A percentile compares a stretch with the other conserved stretches of the same genome.
Conservation (phyloP, 2,888 invertebrate species). For the Rambutsinella grinnellia region DNA sequence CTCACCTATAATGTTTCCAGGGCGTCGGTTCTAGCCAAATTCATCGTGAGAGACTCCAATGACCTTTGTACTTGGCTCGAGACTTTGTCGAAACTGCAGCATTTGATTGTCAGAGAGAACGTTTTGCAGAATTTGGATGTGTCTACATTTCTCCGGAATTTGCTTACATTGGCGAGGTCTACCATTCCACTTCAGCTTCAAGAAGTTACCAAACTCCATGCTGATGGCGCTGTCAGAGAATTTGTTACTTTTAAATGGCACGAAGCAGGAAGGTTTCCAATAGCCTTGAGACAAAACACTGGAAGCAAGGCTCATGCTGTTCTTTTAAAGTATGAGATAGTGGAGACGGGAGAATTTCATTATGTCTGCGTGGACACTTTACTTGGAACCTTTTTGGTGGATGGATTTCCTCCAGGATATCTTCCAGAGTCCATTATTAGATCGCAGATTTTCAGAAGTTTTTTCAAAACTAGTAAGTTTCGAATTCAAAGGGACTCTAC, state of each 20-base stretch:
- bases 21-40: too few relatives aligned
- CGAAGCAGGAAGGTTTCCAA: background rate
- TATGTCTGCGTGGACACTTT: too few relatives aligned
- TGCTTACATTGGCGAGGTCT: background rate
- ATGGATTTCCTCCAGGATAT: slow-evolving; percentile 11
- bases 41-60: too few relatives aligned
- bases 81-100: background rate
- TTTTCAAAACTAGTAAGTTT: slow-evolving; percentile 16
- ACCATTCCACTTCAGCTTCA: slow-evolving; percentile 6
- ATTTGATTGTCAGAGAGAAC: background rate
- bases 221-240: background rate
- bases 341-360: too few relatives aligned
- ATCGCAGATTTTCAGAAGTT: background rate
- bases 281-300: background rate
- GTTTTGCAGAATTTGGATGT: background rate
- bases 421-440: background rate
- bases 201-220: background rate
- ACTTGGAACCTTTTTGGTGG: slow-evolving; percentile 20
- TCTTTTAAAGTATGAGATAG: background rate
- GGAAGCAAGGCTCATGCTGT: slow-evolving; percentile 1
- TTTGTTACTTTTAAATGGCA: background rate
- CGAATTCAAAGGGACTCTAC: background rate
- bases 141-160: background rate
- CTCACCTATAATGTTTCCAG: too few relatives aligned
- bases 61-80: background rate